Conservation (phyloP, 2,797 vertebrate genomes). For the Alcedo atthis region DNA sequence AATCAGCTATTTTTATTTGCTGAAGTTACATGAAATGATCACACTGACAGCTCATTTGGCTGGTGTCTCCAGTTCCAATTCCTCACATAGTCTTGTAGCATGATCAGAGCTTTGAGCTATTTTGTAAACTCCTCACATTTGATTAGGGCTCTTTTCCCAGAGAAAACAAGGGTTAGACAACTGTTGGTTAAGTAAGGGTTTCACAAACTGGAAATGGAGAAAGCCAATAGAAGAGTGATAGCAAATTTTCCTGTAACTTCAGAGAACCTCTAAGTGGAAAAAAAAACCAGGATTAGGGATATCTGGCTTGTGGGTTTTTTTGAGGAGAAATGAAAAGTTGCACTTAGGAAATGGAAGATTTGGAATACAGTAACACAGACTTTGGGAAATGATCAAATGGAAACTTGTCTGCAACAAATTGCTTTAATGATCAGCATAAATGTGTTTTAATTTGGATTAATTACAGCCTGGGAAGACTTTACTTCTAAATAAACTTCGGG, state of each 20-base stretch:
- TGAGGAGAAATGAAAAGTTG: not conserved
- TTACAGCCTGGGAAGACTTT: slow-evolving; percentile 52
- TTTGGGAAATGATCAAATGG: slow-evolving; percentile 59
- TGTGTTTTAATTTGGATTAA: slow-evolving; percentile 69
- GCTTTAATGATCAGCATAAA: slow-evolving; percentile 57
- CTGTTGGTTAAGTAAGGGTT: not conserved
- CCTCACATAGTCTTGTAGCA: not conserved
- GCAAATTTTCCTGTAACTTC: not conserved
- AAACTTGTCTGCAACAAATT: slow-evolving; percentile 55
- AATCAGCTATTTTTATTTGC: not conserved
- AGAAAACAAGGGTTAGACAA: not conserved
- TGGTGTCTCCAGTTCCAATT: not conserved
- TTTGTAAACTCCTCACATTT: not conserved
- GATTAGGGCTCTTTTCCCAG: not conserved
- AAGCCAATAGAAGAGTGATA: not conserved
- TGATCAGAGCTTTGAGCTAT: not conserved
- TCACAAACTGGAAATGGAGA: not conserved
- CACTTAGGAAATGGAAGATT: not conserved
- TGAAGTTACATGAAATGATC: not conserved
- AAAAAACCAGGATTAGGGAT: not conserved
- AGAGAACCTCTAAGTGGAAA: not conserved
- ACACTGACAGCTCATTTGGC: not conserved
- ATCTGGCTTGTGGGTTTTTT: not conserved
- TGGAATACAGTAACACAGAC: not conserved
- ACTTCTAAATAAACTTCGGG: slow-evolving; percentile 58